These are phyloP conservation scores for Eueremaeus valkanovi DNA, from an alignment of 2,888 invertebrate species.

Conservation along the genomic window DNA sequence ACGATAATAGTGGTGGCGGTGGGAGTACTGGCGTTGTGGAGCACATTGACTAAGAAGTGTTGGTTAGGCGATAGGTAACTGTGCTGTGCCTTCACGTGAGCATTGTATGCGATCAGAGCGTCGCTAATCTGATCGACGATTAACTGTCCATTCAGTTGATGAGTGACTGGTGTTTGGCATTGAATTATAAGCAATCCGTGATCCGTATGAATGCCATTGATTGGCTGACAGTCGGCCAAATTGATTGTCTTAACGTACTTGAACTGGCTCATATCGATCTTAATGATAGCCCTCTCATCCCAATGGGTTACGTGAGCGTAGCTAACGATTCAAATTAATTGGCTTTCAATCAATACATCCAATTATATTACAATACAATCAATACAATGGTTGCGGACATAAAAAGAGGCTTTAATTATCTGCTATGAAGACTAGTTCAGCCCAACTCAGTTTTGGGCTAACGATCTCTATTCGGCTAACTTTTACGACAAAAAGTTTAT, in stretches of 20 bases:
- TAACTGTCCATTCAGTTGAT: constrained; percentile 63
- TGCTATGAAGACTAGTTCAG: no score
- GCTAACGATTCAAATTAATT: not conserved
- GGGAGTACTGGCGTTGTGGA: constrained; percentile 38
- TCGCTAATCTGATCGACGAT: constrained; percentile 69
- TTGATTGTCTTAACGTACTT: constrained; percentile 67
- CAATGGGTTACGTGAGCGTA: constrained; percentile 65
- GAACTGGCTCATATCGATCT: constrained; percentile 66
- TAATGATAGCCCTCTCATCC: constrained; percentile 67
- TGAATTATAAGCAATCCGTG: constrained; percentile 67
- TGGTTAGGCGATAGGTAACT: constrained; percentile 52
- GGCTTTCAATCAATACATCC: not conserved
- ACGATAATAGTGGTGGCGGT: constrained; percentile 43
- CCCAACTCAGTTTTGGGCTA: no score
- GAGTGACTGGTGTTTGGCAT: constrained; percentile 64
- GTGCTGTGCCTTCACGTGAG: constrained; percentile 60
- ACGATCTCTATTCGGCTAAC: no score
- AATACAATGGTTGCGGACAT: no score
- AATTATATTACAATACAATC: not conserved
- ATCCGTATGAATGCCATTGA: constrained; percentile 65
- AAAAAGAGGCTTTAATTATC: no score
- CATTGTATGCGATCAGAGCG: constrained; percentile 62
- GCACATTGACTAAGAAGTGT: constrained; percentile 39
- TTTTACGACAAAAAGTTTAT: no score
- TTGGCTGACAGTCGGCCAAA: constrained; percentile 67